Base-by-base conservation (phyloP, 2,888 invertebrate genomes). In the Drosophila helvetica region DNA sequence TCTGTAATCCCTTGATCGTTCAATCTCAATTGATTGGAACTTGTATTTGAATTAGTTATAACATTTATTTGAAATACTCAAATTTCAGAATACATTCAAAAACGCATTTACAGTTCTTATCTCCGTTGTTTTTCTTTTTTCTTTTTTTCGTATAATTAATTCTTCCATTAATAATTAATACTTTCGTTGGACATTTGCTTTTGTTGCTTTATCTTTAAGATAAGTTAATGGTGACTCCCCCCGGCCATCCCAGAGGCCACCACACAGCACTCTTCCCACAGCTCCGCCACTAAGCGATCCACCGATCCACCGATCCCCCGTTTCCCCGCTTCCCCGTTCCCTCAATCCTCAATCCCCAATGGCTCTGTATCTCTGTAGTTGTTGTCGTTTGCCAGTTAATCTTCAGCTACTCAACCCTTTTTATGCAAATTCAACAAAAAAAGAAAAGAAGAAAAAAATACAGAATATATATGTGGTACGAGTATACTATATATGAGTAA, bases 321-420 rank as follows among this genome's bases (percentile, higher is more conserved):
- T n/a, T n/a, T 12, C 33, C 22, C 25, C 22, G 38, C 22, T 22
- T 12, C 25, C 46, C 9, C 54, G 6, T 5, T 22, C 12, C 46
- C 55, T 25, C 12, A 9, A 19, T 1, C 22, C 22, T 0, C 22
- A 3, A 3, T 22, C 22, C 22, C 15, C 25, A 38, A 12, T 15
- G 6, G 5, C 38, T 38, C 43, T 45, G 54, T 10, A 18, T 47
- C 47, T 30, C 30, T 54, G 17, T 47, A 58, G 52, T 53, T 65
- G 77, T 54, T 46, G 45, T 51, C 55, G 48, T 38, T 25, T 63
- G 88, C 72, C 86, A 76, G 86, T 82, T 82, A 86, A 88, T 82
- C 88, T 83, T 83, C 86, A 82, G 88, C 80, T 78, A 85, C 88
- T 89, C 89, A 86, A 89, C 88, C 89, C 89, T 89, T 84, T 85